These are phyloP conservation scores for Hafferia zeledoni DNA, from an alignment of 2,797 vertebrate genomes.

Conservation along the genomic window DNA sequence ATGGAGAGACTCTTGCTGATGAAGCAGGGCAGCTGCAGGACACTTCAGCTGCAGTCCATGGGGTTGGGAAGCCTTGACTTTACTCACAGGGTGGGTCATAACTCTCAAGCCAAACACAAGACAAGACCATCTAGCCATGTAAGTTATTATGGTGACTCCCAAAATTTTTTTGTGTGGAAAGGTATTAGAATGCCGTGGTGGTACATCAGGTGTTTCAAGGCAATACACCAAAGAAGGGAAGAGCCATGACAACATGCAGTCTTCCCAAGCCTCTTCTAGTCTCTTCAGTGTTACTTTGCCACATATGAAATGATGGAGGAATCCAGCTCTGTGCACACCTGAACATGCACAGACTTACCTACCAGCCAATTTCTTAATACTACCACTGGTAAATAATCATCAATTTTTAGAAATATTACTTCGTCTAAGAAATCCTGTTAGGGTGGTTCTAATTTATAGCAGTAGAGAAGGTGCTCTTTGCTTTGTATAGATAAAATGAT, in stretches of 20 bases:
- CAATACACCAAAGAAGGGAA: neutral
- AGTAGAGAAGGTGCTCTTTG: neutral
- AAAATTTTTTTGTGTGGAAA: neutral
- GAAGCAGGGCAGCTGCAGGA: neutral
- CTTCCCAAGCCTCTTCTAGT: neutral
- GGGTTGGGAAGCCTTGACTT: neutral
- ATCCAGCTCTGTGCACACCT: neutral
- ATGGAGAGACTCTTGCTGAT: neutral
- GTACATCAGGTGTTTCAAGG: neutral
- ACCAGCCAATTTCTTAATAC: neutral
- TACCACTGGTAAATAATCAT: neutral
- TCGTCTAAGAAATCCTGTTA: neutral
- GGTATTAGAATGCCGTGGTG: neutral
- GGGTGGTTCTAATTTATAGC: neutral
- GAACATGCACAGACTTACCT: neutral
- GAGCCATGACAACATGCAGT: rapidly evolving
- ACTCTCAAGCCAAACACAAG: neutral
- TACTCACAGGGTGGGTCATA: neutral
- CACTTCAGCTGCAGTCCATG: neutral
- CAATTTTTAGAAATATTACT: neutral
- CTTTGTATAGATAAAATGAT: neutral
- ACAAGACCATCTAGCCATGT: rapidly evolving
- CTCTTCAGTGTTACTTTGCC: neutral
- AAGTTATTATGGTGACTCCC: neutral
- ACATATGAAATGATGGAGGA: neutral